Evolutionary conservation across 2,797 vertebrate species (phyloP).

Genomic region (Neopelma chrysocephalum): DNA sequence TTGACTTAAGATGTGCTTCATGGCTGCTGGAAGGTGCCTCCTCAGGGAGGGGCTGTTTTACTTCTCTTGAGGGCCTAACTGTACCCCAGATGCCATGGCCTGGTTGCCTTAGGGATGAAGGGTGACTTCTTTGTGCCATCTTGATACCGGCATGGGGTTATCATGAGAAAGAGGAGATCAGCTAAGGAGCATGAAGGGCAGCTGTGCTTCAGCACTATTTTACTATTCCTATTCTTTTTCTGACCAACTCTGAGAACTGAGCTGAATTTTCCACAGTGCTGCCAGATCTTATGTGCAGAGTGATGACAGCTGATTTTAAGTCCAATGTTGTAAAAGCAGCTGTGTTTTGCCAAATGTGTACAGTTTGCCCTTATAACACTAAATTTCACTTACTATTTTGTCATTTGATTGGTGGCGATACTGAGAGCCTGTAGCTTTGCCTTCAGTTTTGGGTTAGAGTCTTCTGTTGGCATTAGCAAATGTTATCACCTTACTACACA

Average conservation of each 20-base stretch:
- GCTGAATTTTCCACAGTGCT: background rate
- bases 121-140: rapidly evolving
- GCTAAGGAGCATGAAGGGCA: background rate
- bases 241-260: background rate
- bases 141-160: rapidly evolving
- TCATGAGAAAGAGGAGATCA: background rate
- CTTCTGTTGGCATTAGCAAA: background rate
- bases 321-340: background rate
- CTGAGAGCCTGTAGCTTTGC: background rate
- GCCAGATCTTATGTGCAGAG: background rate
- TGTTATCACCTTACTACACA: background rate
- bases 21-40: background rate
- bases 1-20: background rate
- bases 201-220: background rate
- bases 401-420: background rate
- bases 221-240: background rate
- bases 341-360: background rate
- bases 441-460: background rate
- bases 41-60: background rate
- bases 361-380: background rate
- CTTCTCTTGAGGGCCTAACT: background rate
- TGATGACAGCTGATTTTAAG: background rate
- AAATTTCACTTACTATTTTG: background rate
- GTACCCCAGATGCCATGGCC: background rate
- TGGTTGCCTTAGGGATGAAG: background rate